Evolutionary conservation across 2,888 invertebrate genomes (phyloP).

Genomic region (Anoplius nigerrimus): DNA sequence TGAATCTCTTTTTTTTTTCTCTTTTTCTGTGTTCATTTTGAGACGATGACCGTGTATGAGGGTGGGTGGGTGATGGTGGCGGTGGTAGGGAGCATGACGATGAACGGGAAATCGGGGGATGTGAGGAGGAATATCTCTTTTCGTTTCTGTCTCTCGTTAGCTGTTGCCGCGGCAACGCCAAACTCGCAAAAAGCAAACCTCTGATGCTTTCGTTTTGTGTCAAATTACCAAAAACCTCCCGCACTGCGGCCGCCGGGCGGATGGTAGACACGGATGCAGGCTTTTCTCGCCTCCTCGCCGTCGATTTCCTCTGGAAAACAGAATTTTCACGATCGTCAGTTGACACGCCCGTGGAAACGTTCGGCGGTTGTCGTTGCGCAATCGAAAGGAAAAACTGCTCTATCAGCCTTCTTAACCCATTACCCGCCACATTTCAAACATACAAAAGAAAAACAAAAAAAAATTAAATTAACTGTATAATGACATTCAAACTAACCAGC

Average conservation of each 20-base stretch:
- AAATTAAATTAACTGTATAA: no score
- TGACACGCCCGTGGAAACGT: no score
- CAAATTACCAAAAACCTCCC: constrained; percentile 86
- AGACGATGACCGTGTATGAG: constrained; percentile 16
- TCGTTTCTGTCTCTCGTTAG: constrained; percentile 18
- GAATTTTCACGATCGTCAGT: no score
- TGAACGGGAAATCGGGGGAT: constrained; percentile 13
- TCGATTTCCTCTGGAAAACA: constrained; percentile 84
- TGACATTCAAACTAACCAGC: no score
- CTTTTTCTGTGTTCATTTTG: constrained; percentile 17
- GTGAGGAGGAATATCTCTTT: constrained; percentile 22
- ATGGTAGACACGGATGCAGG: constrained; percentile 90
- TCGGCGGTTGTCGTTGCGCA: no score
- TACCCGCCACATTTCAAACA: no score
- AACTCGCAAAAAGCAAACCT: constrained; percentile 6
- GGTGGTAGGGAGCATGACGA: constrained; percentile 21
- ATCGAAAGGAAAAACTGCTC: no score
- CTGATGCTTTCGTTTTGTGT: constrained; percentile 40
- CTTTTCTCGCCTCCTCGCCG: constrained; percentile 83
- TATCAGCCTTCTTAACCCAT: no score
- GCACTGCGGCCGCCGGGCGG: constrained; percentile 94
- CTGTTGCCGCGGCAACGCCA: background rate
- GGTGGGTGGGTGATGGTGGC: constrained; percentile 11
- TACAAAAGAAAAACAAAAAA: no score
- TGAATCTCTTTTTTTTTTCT: no score